phyloP scores from a whole-genome alignment of 2,797 vertebrate species.

The Cygnus olor region DNA sequence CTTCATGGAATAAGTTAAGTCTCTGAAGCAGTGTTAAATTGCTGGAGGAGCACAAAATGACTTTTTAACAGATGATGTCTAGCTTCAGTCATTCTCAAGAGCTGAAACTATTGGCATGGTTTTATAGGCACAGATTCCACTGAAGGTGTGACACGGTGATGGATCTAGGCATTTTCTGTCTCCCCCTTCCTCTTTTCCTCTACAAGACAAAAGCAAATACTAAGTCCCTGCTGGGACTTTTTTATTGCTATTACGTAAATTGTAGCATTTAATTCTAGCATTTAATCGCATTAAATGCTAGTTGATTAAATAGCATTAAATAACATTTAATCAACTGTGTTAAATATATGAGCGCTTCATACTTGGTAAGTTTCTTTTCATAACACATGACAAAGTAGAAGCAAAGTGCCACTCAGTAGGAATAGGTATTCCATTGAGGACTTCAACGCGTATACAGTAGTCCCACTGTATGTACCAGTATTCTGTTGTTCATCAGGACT shows the following conservation, averaged over 20 bases:
- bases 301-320: too few species aligned
- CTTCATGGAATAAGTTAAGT: neutral
- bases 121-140: neutral
- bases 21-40: neutral
- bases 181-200: neutral
- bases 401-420: neutral
- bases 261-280: neutral
- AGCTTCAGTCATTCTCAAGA: neutral
- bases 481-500: neutral
- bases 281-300: too few species aligned
- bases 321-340: neutral
- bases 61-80: neutral
- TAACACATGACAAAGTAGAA: neutral
- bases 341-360: neutral
- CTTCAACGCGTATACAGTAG: too few species aligned
- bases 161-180: neutral
- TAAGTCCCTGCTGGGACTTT: neutral
- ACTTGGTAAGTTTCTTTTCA: neutral
- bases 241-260: neutral
- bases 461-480: neutral
- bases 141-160: neutral
- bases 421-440: neutral
- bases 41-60: neutral
- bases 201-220: neutral
- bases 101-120: neutral